Conservation (phyloP, 1,140 invertebrate species). For the Andricus grossulariae region DNA sequence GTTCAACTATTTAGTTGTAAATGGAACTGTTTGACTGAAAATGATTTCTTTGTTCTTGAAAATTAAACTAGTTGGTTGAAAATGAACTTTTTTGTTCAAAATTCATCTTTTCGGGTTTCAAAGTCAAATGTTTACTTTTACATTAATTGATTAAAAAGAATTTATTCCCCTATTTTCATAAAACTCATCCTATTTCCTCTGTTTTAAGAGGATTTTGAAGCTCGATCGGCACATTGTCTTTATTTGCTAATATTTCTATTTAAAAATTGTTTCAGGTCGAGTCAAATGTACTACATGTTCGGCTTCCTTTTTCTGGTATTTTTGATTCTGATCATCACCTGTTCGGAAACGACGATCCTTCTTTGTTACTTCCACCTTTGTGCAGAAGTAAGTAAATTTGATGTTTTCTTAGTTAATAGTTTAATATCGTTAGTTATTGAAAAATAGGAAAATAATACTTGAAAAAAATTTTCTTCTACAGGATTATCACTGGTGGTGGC, state of each 20-base stretch:
- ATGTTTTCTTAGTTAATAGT: conserved; percentile 24
- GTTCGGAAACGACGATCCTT: conserved; percentile 98
- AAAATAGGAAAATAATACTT: conserved; percentile 24
- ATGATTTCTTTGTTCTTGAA: no score
- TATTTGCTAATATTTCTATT: not conserved
- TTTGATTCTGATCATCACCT: conserved; percentile 97
- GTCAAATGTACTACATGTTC: conserved; percentile 99
- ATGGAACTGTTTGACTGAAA: no score
- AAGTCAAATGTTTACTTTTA: no score
- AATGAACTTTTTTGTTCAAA: no score
- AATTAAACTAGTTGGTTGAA: no score
- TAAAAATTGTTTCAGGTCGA: conserved; percentile 74
- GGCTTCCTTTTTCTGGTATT: conserved; percentile 99
- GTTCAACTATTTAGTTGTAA: no score
- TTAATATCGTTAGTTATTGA: conserved; percentile 27
- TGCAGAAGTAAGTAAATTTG: conserved; percentile 87
- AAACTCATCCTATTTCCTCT: no score
- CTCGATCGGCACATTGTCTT: not conserved
- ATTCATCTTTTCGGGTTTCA: no score
- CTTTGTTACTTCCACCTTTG: conserved; percentile 99
- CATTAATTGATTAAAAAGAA: no score
- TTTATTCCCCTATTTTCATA: no score
- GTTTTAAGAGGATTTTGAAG: not conserved
- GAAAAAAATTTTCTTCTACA: conserved; percentile 64
- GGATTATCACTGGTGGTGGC: conserved; percentile 94